Evolutionary conservation across 2,113 vertebrate genomes (phyloP).

Genomic region (Zapornia atra): DNA sequence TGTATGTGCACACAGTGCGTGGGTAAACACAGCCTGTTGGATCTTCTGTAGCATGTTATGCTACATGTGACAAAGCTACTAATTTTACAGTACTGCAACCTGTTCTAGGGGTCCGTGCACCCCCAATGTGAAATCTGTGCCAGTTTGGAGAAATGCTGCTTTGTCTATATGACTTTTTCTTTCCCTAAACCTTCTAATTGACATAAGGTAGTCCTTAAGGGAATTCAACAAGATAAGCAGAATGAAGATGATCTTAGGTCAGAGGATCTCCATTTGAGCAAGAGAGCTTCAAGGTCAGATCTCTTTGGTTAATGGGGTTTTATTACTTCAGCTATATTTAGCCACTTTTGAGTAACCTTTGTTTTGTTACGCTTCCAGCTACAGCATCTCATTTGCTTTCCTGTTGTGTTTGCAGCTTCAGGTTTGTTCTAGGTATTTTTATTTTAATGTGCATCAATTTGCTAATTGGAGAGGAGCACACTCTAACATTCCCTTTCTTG

Average conservation of each 20-base stretch:
- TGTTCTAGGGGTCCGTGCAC: conserved; percentile 54
- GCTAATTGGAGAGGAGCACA: conserved; percentile 23
- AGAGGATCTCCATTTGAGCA: conserved; percentile 35
- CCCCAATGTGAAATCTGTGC: conserved; percentile 80
- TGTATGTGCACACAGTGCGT: neutral
- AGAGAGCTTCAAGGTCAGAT: conserved; percentile 1
- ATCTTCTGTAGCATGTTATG: conserved; percentile 53
- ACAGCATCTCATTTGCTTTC: conserved; percentile 53
- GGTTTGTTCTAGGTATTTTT: conserved; percentile 27
- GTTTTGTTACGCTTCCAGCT: conserved; percentile 48
- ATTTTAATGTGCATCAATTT: neutral
- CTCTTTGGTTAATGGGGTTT: neutral
- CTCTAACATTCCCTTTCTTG: conserved; percentile 64
- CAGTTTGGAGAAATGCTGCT: conserved; percentile 80
- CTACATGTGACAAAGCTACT: conserved; percentile 76
- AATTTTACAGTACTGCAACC: conserved; percentile 67
- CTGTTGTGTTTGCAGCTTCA: neutral
- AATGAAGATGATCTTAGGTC: conserved; percentile 6
- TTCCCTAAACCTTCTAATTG: conserved; percentile 36
- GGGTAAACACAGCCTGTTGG: conserved; percentile 55
- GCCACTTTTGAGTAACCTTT: conserved; percentile 44
- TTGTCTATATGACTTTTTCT: conserved; percentile 61
- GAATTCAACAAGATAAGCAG: conserved; percentile 35
- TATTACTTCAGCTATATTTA: conserved; percentile 40
- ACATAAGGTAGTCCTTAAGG: conserved; percentile 34